These are phyloP conservation scores for Limenitis camilla DNA, from an alignment of 2,888 invertebrate species.

Conservation along the genomic window DNA sequence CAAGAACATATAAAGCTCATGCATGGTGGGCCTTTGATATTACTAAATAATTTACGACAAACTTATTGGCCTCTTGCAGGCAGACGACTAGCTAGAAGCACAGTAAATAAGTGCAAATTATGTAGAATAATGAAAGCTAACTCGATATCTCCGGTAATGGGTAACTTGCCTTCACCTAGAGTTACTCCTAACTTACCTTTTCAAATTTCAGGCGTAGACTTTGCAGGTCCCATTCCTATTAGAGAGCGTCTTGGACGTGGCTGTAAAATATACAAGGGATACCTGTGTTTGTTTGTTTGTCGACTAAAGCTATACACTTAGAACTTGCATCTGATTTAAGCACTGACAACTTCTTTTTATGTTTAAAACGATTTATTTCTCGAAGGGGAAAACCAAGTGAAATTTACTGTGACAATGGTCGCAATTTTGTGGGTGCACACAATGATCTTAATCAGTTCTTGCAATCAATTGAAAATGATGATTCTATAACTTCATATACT, in stretches of 20 bases:
- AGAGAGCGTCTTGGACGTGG: no score
- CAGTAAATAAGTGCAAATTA: constrained; percentile 12
- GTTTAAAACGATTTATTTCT: neutral
- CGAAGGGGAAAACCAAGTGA: neutral
- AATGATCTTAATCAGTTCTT: neutral
- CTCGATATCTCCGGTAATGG: constrained; percentile 12
- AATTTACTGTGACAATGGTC: neutral
- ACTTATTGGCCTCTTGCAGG: no score
- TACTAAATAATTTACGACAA: no score
- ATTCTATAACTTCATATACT: neutral
- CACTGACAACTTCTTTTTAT: no score
- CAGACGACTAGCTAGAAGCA: constrained; percentile 6
- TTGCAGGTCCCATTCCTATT: constrained; percentile 13
- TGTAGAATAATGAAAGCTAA: constrained; percentile 9
- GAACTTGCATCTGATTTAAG: no score
- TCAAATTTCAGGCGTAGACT: constrained; percentile 14
- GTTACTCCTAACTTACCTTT: constrained; percentile 8
- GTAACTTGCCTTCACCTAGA: constrained; percentile 14
- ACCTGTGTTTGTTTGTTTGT: no score
- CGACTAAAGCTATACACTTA: no score
- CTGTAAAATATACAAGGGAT: neutral
- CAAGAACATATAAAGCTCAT: no score
- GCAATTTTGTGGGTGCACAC: neutral
- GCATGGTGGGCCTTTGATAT: no score
- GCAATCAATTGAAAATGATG: neutral